Evolutionary conservation across 2,113 vertebrate species (phyloP).

Genomic region (Dunckerocampus dactyliophorus): DNA sequence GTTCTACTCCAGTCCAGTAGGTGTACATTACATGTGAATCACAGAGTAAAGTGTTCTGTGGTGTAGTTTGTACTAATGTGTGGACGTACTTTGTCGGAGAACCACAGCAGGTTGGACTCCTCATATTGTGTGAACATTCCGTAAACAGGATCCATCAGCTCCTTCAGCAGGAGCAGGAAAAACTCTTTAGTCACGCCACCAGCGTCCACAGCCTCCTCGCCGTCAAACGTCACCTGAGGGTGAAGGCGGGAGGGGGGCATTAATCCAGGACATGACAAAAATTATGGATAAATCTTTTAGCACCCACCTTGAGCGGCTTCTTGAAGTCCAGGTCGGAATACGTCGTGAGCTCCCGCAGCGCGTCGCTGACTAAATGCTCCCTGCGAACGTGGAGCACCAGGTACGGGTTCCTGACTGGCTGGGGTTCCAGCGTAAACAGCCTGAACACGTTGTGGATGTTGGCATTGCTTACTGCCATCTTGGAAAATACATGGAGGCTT

Average conservation of each 20-base stretch:
- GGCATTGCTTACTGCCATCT: constrained; percentile 95
- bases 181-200: constrained; percentile 96
- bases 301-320: constrained; percentile 92
- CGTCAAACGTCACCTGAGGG: constrained; percentile 90
- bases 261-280: neutral
- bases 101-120: constrained; percentile 96
- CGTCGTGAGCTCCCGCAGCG: constrained; percentile 89
- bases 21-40: too few species aligned
- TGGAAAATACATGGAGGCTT: neutral
- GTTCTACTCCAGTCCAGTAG: too few species aligned
- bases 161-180: constrained; percentile 91
- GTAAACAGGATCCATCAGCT: constrained; percentile 92
- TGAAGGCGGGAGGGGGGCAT: neutral
- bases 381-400: constrained; percentile 92
- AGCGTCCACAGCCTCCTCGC: constrained; percentile 93
- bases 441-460: constrained; percentile 97
- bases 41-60: too few species aligned
- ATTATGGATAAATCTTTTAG: too few species aligned
- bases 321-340: constrained; percentile 96
- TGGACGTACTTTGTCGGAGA: constrained; percentile 88
- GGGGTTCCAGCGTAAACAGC: constrained; percentile 93
- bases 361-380: constrained; percentile 89
- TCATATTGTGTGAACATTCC: constrained; percentile 93
- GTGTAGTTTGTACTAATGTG: too few species aligned
- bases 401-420: constrained; percentile 91